Evolutionary conservation across 1,140 invertebrate genomes (phyloP).

Genomic region (Papilio machaon): DNA sequence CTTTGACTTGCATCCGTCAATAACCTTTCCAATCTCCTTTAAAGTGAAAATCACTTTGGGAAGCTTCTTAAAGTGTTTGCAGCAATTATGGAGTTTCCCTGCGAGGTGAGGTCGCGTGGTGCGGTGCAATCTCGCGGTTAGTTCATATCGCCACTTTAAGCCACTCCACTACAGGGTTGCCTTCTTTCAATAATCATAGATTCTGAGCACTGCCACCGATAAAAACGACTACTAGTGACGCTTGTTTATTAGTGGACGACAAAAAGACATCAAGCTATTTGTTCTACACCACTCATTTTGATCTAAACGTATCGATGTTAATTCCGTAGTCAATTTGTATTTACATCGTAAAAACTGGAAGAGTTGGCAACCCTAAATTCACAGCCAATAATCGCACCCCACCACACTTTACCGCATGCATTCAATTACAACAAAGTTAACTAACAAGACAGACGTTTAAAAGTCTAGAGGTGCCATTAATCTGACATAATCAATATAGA

Average conservation of each 20-base stretch:
- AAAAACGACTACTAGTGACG: no score
- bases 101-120: background rate
- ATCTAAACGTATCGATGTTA: no score
- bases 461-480: background rate
- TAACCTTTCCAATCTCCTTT: background rate
- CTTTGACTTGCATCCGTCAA: background rate
- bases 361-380: background rate
- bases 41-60: background rate
- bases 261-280: no score
- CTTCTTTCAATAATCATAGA: no score
- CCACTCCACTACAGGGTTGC: background rate
- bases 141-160: background rate
- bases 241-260: no score
- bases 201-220: no score
- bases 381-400: background rate
- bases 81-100: background rate
- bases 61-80: background rate
- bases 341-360: no score
- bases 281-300: no score
- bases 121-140: background rate
- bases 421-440: slow-evolving; percentile 24
- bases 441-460: background rate
- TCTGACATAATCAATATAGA: background rate
- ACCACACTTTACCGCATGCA: background rate
- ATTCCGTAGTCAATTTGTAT: no score